Evolutionary conservation across 2,888 invertebrate species (phyloP).

Genomic region (Tipula lateralis): DNA sequence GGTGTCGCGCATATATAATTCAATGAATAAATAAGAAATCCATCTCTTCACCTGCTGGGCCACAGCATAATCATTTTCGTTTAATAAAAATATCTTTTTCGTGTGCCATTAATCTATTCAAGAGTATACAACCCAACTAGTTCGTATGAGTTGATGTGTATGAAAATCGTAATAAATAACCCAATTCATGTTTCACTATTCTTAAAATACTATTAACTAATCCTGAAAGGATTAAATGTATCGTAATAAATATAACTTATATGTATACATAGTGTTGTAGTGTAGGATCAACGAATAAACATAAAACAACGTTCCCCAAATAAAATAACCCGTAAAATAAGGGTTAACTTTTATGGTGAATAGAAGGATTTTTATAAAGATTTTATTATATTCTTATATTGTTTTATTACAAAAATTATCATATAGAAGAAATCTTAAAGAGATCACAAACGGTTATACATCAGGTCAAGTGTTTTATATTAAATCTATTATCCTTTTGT

Average conservation of each 20-base stretch:
- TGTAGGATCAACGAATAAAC: neutral
- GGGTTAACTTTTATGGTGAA: conserved; percentile 5
- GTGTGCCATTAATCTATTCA: neutral
- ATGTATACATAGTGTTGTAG: neutral
- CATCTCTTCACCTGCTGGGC: neutral
- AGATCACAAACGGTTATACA: neutral
- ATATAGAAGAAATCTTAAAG: neutral
- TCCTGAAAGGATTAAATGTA: neutral
- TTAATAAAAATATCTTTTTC: neutral
- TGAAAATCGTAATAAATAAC: neutral
- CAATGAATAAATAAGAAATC: neutral
- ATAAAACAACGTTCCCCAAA: neutral
- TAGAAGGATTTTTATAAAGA: neutral
- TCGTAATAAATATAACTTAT: neutral
- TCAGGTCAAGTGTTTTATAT: neutral
- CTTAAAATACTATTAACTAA: neutral
- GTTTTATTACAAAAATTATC: conserved; percentile 3
- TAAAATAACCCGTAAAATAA: neutral
- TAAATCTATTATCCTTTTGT: neutral
- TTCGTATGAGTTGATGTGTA: neutral
- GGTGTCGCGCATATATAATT: neutral
- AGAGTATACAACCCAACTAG: neutral
- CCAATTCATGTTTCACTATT: neutral
- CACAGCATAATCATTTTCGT: neutral
- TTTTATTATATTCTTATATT: neutral